Percentiles rank a stretch among this genome's conserved stretches.
These are phyloP conservation scores for Standfussiana lucernea DNA, from an alignment of 2,888 invertebrate genomes.

Conservation along the genomic window DNA sequence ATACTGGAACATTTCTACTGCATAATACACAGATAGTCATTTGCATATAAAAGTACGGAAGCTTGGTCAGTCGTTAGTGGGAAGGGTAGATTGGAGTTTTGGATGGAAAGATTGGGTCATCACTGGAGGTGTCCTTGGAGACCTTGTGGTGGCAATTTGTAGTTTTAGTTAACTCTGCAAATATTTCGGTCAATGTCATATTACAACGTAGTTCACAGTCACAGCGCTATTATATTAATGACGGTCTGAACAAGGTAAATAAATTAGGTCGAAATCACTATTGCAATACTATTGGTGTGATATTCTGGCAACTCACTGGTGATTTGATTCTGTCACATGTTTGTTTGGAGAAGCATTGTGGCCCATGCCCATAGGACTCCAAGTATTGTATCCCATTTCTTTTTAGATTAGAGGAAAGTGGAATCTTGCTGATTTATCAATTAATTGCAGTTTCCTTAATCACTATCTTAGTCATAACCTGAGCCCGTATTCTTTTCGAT, in stretches of 20 bases:
- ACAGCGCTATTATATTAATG: not conserved
- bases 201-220: not conserved
- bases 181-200: not conserved
- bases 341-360: too few species aligned
- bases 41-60: conserved; percentile 59
- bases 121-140: conserved; percentile 3
- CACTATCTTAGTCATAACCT: not conserved
- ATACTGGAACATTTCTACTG: conserved; percentile 53
- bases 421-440: too few species aligned
- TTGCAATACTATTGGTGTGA: too few species aligned
- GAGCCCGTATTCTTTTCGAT: not conserved
- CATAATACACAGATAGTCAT: conserved; percentile 53
- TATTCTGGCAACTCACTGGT: too few species aligned
- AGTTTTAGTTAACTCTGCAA: not conserved
- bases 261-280: too few species aligned
- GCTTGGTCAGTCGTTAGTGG: conserved; percentile 23
- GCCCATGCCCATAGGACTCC: too few species aligned
- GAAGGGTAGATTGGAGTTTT: conserved; percentile 36
- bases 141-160: not conserved
- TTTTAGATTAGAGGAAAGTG: too few species aligned
- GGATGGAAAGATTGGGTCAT: conserved; percentile 25
- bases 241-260: too few species aligned
- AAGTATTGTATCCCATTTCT: too few species aligned
- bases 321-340: too few species aligned
- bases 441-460: not conserved